A percentile compares a stretch with the other conserved stretches of the same genome.
phyloP scores from a whole-genome alignment of 1,140 invertebrate species.

The Thaumetopoea pityocampa region DNA sequence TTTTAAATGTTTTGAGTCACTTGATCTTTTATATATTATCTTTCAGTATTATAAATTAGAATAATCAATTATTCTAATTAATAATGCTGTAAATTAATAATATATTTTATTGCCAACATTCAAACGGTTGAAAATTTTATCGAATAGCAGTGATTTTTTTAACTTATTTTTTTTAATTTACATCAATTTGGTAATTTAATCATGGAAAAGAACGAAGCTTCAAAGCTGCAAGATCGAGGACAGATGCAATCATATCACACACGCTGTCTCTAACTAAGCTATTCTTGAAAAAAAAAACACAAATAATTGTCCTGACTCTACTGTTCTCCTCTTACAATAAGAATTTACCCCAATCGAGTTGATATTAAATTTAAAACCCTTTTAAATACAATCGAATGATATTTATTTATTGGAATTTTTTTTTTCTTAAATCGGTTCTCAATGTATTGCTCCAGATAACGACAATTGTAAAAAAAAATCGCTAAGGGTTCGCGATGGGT shows the following conservation, averaged over 20 bases:
- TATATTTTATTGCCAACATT: too few relatives aligned
- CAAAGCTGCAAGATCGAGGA: constrained; percentile 10
- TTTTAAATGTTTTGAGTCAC: too few relatives aligned
- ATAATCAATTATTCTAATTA: too few relatives aligned
- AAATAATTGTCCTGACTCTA: constrained; percentile 7
- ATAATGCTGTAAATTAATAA: too few relatives aligned
- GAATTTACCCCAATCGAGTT: constrained; percentile 53
- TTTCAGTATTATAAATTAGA: too few relatives aligned
- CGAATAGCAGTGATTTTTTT: too few relatives aligned
- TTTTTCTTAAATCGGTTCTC: constrained; percentile 46
- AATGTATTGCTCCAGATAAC: constrained; percentile 56
- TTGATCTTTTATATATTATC: too few relatives aligned
- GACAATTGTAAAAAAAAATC: constrained; percentile 42
- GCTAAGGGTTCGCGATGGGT: constrained; percentile 50
- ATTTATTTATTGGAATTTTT: constrained; percentile 73
- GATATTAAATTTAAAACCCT: constrained; percentile 71
- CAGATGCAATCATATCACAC: constrained; percentile 9
- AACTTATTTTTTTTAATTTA: too few relatives aligned
- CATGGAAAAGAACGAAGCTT: too few relatives aligned
- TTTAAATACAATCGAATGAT: constrained; percentile 71
- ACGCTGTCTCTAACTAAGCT: background rate
- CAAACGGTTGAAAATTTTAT: too few relatives aligned
- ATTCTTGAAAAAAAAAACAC: constrained; percentile 4
- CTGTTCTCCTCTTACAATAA: constrained; percentile 6
- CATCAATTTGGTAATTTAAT: too few relatives aligned